Evolutionary conservation across 2,888 invertebrate species (phyloP).

Genomic region (Lasioglossum pauxillum): DNA sequence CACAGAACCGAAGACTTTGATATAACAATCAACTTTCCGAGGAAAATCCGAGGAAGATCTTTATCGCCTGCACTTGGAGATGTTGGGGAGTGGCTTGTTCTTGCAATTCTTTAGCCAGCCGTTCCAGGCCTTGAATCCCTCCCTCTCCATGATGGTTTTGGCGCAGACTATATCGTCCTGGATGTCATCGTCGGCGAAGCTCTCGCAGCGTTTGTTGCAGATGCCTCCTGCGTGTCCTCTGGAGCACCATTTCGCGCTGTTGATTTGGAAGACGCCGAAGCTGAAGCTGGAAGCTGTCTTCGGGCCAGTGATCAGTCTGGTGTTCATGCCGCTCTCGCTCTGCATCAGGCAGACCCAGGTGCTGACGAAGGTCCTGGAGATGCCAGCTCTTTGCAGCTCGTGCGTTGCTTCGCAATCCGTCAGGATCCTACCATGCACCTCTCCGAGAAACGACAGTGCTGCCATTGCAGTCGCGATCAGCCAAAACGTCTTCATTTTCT

Average conservation of each 20-base stretch:
- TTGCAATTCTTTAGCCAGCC: constrained; percentile 82
- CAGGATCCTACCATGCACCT: constrained; percentile 86
- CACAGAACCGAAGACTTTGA: background rate
- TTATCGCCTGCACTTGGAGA: constrained; percentile 48
- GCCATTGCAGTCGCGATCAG: constrained; percentile 20
- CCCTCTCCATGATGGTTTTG: constrained; percentile 71
- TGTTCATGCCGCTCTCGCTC: constrained; percentile 78
- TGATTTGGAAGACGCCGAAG: constrained; percentile 87
- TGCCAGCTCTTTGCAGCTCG: constrained; percentile 88
- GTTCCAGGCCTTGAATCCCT: constrained; percentile 81
- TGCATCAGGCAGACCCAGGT: constrained; percentile 86
- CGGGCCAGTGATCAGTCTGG: constrained; percentile 76
- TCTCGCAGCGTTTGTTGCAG: constrained; percentile 90
- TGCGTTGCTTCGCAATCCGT: constrained; percentile 90
- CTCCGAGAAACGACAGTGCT: background rate
- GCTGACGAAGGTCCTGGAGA: constrained; percentile 88
- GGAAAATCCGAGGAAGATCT: background rate
- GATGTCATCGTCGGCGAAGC: constrained; percentile 79
- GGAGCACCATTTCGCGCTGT: constrained; percentile 89
- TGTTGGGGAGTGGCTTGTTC: constrained; percentile 74
- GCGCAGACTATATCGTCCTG: constrained; percentile 81
- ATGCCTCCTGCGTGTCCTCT: constrained; percentile 88
- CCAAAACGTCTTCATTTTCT: background rate
- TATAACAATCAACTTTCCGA: background rate
- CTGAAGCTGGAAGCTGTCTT: constrained; percentile 78